Evolutionary conservation across 2,888 invertebrate species (phyloP), one percentile per base, ranked within the genome.

Genomic region (Brachylomia viminalis): DNA sequence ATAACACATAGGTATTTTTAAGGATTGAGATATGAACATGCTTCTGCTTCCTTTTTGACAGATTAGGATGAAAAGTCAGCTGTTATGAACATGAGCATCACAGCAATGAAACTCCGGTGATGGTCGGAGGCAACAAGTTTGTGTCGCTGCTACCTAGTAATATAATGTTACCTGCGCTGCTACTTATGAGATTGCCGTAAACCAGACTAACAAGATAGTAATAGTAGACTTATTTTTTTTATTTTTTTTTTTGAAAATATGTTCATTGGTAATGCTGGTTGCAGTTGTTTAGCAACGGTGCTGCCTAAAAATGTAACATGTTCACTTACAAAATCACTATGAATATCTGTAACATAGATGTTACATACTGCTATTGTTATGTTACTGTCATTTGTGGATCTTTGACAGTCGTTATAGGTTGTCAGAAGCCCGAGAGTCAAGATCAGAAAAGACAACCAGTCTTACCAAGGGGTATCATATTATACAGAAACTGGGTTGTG

Each of bases 1-100:
- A 52, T 80, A 49, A 65, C 13, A 8, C 2, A 65, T 27, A n/a
- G n/a, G n/a, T n/a, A 20, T 62, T 38, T 38, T 45, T 45, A 65
- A 8, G 45, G 20, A 30, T 23, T 23, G 30, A 47, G 15, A 49
- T 66, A 66, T 15, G 20, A 15, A 20, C 23, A 23, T 47, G 23
- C 15, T 47, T 30, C 30, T 30, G 23, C 65, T 8, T 23, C 13
- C 8, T 47, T 30, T 30, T 45, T 45, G 27, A 65, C 27, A 64
- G 2, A 42, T n/a, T n/a, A 42, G 10, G 6, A 17, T 62, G 33
- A 61, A n/a, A 42, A 11, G 11, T 20, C 27, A 27, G 20, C 42
- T 27, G 27, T 42, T 64, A n/a, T 38, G 15, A 15, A 38, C 5
- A 5, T 62, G 8, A 15, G n/a, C 23, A 38, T 8, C 38, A n/a